phyloP scores from a whole-genome alignment of 2,888 invertebrate species.

The Dicyrtomina minuta region DNA sequence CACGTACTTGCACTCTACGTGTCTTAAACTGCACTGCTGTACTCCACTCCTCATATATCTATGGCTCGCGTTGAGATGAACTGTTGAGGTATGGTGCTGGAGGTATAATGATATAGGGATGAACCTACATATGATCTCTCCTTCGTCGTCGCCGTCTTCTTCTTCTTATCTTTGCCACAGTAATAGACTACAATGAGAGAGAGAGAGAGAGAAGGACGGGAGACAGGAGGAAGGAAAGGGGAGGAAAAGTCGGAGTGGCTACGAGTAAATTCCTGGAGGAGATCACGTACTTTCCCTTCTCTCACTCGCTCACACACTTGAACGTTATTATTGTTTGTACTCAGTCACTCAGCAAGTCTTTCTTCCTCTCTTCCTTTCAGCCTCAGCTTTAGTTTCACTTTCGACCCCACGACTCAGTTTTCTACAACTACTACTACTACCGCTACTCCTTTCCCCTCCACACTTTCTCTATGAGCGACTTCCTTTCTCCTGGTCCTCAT shows the following conservation, averaged over 20 bases:
- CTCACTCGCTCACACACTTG: neutral
- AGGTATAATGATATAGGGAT: too few species aligned
- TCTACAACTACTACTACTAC: neutral
- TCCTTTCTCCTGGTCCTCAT: neutral
- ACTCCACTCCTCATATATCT: neutral
- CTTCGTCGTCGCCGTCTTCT: too few species aligned
- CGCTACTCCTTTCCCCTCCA: neutral
- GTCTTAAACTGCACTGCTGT: neutral
- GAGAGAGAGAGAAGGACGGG: neutral
- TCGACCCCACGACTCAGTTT: too few species aligned
- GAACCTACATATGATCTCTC: too few species aligned
- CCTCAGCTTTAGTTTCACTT: too few species aligned
- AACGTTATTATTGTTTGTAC: neutral
- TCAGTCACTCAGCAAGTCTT: conserved; percentile 7
- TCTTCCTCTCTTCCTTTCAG: neutral
- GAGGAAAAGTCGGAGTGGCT: neutral
- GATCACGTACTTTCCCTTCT: conserved; percentile 18
- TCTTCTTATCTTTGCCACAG: too few species aligned
- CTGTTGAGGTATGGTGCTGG: too few species aligned
- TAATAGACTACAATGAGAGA: conserved; percentile 15
- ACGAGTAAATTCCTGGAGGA: conserved; percentile 6
- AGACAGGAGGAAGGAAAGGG: neutral
- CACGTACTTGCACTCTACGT: neutral
- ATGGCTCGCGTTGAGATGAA: neutral
- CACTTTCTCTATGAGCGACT: neutral